A percentile compares a stretch with the other conserved stretches of the same genome.
Conservation (phyloP, 2,888 invertebrate species). For the Heteromyza rotundicornis region DNA sequence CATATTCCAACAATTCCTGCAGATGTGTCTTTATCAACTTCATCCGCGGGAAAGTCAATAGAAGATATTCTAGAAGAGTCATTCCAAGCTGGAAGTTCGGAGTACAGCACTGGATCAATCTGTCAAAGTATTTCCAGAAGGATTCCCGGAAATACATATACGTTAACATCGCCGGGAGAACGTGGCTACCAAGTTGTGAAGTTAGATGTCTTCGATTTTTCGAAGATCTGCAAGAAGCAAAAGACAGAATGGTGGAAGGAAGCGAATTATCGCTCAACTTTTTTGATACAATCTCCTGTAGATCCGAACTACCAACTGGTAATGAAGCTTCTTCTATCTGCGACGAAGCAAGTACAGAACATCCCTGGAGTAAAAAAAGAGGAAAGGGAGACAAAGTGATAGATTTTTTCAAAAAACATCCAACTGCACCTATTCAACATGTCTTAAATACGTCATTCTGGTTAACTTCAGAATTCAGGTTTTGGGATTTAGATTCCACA, state of each 20-base stretch:
- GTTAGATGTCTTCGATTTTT: no score
- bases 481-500: not conserved
- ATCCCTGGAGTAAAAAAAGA: constrained; percentile 1
- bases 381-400: constrained; percentile 11
- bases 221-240: no score
- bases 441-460: not conserved
- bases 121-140: not conserved
- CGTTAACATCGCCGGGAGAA: no score
- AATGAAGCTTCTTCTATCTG: not conserved
- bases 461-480: constrained; percentile 2
- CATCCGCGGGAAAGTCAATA: constrained; percentile 1
- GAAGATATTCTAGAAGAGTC: constrained; percentile 11
- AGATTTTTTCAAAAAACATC: not conserved
- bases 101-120: no score
- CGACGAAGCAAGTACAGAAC: not conserved
- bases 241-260: no score
- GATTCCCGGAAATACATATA: no score
- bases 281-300: no score
- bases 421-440: not conserved
- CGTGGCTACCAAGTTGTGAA: constrained; percentile 10
- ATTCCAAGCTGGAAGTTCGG: constrained; percentile 8
- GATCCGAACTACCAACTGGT: not conserved
- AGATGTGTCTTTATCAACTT: constrained; percentile 2
- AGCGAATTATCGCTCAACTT: no score
- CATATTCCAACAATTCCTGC: constrained; percentile 10